Evolutionary conservation across 2,888 invertebrate genomes (phyloP), one percentile per base, ranked within the genome.

Genomic region (Melanophora roralis): DNA sequence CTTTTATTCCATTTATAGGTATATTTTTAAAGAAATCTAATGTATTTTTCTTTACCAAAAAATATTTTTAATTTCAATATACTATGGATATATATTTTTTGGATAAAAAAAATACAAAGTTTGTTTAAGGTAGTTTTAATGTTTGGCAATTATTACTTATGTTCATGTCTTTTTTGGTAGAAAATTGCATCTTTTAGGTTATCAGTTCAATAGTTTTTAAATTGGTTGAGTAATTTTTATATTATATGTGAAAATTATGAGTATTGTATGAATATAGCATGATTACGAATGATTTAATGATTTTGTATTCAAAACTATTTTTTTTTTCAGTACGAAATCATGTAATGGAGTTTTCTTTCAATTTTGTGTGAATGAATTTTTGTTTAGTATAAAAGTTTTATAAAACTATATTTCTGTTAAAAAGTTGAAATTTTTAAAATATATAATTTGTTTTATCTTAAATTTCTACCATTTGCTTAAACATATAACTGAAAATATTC

Each of bases 141-240:
- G 49, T 71, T 78, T 80, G 71, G 79, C 71, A 71, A 76, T 68
- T 62, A 55, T 67, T 68, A 62, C 21, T 57, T 27, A 55, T 57
- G 40, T 65, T 72, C 40, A 38, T 59, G 21, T 62, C 12, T 23
- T 43, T 14, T 53, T 34, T 43, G 38, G 53, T 68, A 62, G 60
- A 67, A 72, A 65, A 57, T 53, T 65, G 16, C 27, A 21, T 45
- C 21, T 51, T 47, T 59, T 59, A 73, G 65, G 65, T 65, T 65
- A 67, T 80, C 79, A 80, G 75, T 80, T 80, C 79, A 55, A 75
- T 76, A 67, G 75, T 67, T 75, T 67, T 12, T 49, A 65, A 64
- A 49, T 62, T 19, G 34, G 32, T n/a, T 40, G 68, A 43, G 38
- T 74, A 21, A 45, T 2, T 75, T 60, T 53, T 65, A 55, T 27